Conservation (phyloP, 2,797 vertebrate species). For the Spinus pinus region DNA sequence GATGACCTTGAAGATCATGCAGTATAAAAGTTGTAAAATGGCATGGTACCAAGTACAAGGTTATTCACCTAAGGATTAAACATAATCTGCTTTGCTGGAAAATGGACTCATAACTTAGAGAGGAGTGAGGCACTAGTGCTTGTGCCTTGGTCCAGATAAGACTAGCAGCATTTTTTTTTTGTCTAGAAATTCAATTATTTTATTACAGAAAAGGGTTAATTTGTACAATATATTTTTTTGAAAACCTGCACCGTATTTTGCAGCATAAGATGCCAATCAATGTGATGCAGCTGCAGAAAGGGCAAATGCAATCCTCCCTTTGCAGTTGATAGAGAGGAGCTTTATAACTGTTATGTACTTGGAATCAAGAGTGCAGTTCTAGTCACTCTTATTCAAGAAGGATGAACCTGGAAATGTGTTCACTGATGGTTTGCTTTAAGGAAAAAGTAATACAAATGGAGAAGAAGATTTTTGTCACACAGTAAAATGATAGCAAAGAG, state of each 20-base stretch:
- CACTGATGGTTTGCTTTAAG: background rate
- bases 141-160: background rate
- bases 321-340: background rate
- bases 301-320: background rate
- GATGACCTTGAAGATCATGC: conserved; percentile 20
- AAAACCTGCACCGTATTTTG: background rate
- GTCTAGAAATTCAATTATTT: background rate
- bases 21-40: background rate
- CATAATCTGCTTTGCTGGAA: conserved; percentile 3
- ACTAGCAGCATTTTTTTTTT: background rate
- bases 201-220: background rate
- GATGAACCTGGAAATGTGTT: background rate
- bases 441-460: background rate
- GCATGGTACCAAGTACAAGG: background rate
- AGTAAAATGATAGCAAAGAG: background rate
- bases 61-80: conserved; percentile 6
- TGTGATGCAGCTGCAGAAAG: background rate
- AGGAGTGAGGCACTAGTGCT: background rate
- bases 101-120: background rate
- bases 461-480: background rate
- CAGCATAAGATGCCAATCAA: background rate
- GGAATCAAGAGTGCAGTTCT: background rate
- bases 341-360: background rate
- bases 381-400: background rate
- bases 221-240: background rate